Evolutionary conservation across 2,888 invertebrate species (phyloP).

Genomic region (Meganola albula): DNA sequence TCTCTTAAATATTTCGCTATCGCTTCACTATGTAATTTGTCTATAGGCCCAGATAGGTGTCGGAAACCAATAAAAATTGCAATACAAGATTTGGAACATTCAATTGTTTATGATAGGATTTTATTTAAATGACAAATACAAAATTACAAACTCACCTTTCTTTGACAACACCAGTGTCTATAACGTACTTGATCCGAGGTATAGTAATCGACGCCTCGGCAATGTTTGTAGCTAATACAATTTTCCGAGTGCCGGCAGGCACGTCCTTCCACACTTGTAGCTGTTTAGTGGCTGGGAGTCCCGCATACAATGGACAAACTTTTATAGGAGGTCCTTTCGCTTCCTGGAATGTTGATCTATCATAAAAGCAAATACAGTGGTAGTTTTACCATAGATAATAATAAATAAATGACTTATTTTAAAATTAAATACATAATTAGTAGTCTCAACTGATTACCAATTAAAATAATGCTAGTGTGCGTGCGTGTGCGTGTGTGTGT

Average conservation of each 20-base stretch:
- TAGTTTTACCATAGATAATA: conserved; percentile 10
- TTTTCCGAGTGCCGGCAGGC: conserved; percentile 87
- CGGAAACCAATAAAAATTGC: too few relatives aligned
- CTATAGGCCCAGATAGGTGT: too few relatives aligned
- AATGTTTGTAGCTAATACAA: conserved; percentile 96
- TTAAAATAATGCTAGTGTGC: too few relatives aligned
- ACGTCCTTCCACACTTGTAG: conserved; percentile 89
- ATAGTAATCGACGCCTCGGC: conserved; percentile 99
- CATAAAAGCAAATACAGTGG: conserved; percentile 29
- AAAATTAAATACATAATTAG: too few relatives aligned
- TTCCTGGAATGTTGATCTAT: conserved; percentile 57
- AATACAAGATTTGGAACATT: too few relatives aligned
- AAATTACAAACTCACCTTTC: conserved; percentile 78
- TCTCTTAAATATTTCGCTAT: too few relatives aligned
- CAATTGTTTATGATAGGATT: too few relatives aligned
- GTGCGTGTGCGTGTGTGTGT: too few relatives aligned
- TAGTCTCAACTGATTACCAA: too few relatives aligned
- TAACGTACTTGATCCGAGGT: conserved; percentile 91
- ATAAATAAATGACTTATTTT: too few relatives aligned
- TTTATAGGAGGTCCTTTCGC: conserved; percentile 81
- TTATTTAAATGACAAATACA: too few relatives aligned
- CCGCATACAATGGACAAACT: conserved; percentile 94
- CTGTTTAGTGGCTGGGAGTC: conserved; percentile 91
- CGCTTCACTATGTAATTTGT: too few relatives aligned
- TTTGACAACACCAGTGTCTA: conserved; percentile 96